These are phyloP conservation scores for Clarias macrocephalus DNA, from an alignment of 2,113 vertebrate genomes.

Conservation along the genomic window DNA sequence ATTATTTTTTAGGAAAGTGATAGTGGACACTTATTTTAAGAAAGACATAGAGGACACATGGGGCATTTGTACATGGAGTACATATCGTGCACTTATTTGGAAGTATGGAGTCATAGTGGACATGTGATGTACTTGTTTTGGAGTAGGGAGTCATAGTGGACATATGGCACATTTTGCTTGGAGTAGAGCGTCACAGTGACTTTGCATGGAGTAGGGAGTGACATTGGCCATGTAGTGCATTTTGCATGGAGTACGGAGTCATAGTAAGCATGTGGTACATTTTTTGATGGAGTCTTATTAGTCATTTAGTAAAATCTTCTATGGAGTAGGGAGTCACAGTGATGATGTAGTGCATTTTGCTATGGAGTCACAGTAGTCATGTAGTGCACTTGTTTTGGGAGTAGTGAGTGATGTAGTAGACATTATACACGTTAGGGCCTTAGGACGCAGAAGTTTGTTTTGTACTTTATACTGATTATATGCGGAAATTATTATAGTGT, in stretches of 20 bases:
- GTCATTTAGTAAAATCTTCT: too few species aligned
- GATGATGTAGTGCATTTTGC: not conserved
- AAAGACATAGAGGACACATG: too few species aligned
- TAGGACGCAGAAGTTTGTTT: not conserved
- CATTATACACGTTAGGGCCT: not conserved
- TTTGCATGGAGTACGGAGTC: too few species aligned
- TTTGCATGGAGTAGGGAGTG: too few species aligned
- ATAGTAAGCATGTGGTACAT: too few species aligned
- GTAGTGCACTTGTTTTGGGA: not conserved
- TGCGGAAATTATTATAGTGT: not conserved
- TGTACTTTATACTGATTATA: not conserved
- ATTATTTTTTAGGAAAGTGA: too few species aligned
- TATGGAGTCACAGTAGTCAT: not conserved
- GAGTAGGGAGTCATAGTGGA: not conserved
- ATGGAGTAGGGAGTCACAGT: not conserved
- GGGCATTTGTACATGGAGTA: too few species aligned
- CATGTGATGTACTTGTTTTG: not conserved
- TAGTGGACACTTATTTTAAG: too few species aligned
- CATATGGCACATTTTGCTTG: too few species aligned
- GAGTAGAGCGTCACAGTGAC: too few species aligned
- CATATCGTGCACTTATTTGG: not conserved
- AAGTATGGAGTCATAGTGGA: not conserved
- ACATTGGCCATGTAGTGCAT: too few species aligned
- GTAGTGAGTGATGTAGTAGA: not conserved
- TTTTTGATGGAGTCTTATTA: too few species aligned